These are phyloP conservation scores for Platycnemis pennipes DNA, from an alignment of 2,888 invertebrate species.

Conservation along the genomic window DNA sequence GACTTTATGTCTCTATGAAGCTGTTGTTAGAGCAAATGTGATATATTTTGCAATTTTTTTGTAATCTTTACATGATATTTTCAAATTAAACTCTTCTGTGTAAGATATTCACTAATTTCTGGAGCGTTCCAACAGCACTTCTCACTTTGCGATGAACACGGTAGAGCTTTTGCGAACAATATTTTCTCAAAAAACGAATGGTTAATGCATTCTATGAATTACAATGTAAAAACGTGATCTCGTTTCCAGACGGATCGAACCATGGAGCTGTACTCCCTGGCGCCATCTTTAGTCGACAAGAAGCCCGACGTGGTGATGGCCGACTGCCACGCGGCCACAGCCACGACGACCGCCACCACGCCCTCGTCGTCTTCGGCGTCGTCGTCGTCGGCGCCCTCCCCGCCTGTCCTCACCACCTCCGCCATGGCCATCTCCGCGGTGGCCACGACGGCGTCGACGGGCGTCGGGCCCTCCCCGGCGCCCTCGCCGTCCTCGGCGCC, in stretches of 20 bases:
- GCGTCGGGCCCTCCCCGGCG: conserved; percentile 48
- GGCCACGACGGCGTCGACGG: conserved; percentile 24
- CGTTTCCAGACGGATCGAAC: conserved; percentile 33
- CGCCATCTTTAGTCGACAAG: conserved; percentile 55
- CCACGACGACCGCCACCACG: conserved; percentile 54
- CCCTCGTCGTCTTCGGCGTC: conserved; percentile 59
- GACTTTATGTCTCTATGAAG: no score
- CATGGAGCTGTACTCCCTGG: conserved; percentile 49
- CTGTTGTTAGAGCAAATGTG: no score
- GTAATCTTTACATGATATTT: no score
- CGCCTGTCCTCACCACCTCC: conserved; percentile 37
- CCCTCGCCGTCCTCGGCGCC: conserved; percentile 69
- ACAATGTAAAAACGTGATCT: no score
- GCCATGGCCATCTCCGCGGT: conserved; percentile 66
- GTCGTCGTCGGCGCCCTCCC: conserved; percentile 55
- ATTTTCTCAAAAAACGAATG: no score
- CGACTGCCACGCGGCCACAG: conserved; percentile 60
- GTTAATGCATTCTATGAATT: no score
- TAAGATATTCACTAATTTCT: no score
- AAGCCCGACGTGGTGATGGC: conserved; percentile 47
- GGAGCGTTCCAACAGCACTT: no score
- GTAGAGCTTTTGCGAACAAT: no score
- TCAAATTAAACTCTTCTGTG: no score
- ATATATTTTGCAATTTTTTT: no score
- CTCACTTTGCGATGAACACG: no score